These are phyloP conservation scores for Nasonia vitripennis DNA, from an alignment of 1,140 invertebrate species.

Conservation along the genomic window DNA sequence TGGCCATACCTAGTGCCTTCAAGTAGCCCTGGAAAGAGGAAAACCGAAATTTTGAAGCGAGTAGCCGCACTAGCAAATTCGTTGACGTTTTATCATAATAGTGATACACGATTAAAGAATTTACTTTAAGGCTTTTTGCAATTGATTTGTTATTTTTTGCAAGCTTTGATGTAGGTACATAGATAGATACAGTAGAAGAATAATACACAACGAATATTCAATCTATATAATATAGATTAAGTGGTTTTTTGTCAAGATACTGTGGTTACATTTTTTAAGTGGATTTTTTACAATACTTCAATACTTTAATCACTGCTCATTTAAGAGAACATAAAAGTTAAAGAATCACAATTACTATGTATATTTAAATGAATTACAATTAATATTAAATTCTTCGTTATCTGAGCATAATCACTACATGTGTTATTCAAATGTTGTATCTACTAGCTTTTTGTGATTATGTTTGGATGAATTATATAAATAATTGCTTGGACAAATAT, in stretches of 20 bases:
- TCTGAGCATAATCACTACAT: too few relatives aligned
- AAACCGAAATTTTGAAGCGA: constrained; percentile 46
- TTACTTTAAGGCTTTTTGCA: not conserved
- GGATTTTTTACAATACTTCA: too few relatives aligned
- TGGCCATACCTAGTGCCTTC: constrained; percentile 95
- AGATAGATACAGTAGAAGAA: not conserved
- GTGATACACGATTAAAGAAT: not conserved
- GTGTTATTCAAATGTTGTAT: too few relatives aligned
- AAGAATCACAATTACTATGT: not conserved
- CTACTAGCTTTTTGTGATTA: too few relatives aligned
- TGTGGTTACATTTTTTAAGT: not conserved
- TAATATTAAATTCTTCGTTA: too few relatives aligned
- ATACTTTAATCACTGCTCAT: not conserved
- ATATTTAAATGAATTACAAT: too few relatives aligned
- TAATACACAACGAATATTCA: not conserved
- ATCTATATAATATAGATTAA: not conserved
- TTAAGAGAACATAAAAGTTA: constrained; percentile 22
- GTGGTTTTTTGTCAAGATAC: not conserved
- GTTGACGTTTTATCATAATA: not conserved
- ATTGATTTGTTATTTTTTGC: not conserved
- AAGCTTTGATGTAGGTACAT: constrained; percentile 27
- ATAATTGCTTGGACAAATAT: too few relatives aligned
- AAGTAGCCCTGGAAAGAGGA: constrained; percentile 88
- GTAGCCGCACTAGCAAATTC: not conserved
- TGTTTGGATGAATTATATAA: too few relatives aligned